phyloP scores from a whole-genome alignment of 1,140 invertebrate species.

The Galleria mellonella region DNA sequence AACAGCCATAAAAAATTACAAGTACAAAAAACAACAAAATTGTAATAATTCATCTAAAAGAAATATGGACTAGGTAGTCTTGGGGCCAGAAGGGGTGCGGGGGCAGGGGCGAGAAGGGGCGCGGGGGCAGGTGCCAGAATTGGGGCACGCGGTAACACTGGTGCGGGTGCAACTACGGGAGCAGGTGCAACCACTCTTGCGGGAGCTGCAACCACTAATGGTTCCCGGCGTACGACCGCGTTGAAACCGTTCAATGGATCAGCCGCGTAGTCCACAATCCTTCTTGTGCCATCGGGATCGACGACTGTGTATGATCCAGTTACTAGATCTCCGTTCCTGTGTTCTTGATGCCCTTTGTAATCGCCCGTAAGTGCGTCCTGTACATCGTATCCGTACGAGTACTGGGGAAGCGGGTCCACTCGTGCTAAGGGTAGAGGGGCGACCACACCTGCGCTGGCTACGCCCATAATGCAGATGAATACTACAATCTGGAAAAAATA shows the following conservation, averaged over 20 bases:
- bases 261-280: slow-evolving; percentile 76
- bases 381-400: slow-evolving; percentile 78
- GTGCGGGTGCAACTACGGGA: slow-evolving; percentile 22
- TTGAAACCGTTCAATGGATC: slow-evolving; percentile 79
- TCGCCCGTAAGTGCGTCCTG: slow-evolving; percentile 78
- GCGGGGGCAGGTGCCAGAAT: slow-evolving; percentile 12
- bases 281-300: slow-evolving; percentile 76
- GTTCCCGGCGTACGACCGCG: slow-evolving; percentile 73
- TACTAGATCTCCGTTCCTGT: slow-evolving; percentile 76
- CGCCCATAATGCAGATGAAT: slow-evolving; percentile 57
- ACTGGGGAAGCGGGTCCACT: slow-evolving; percentile 75
- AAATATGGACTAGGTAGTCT: slow-evolving; percentile 47
- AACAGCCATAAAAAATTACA: slow-evolving; percentile 56
- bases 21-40: slow-evolving; percentile 63
- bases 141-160: slow-evolving; percentile 10
- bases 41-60: slow-evolving; percentile 66
- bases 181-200: slow-evolving; percentile 43
- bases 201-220: slow-evolving; percentile 41
- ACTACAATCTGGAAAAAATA: slow-evolving; percentile 62
- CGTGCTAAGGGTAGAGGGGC: slow-evolving; percentile 40
- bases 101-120: slow-evolving; percentile 19
- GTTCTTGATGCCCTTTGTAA: slow-evolving; percentile 78
- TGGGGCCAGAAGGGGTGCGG: slow-evolving; percentile 26
- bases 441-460: slow-evolving; percentile 39
- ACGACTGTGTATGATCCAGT: slow-evolving; percentile 76